These are phyloP conservation scores for Polymixis flavicincta DNA, from an alignment of 2,888 invertebrate species.

Conservation along the genomic window DNA sequence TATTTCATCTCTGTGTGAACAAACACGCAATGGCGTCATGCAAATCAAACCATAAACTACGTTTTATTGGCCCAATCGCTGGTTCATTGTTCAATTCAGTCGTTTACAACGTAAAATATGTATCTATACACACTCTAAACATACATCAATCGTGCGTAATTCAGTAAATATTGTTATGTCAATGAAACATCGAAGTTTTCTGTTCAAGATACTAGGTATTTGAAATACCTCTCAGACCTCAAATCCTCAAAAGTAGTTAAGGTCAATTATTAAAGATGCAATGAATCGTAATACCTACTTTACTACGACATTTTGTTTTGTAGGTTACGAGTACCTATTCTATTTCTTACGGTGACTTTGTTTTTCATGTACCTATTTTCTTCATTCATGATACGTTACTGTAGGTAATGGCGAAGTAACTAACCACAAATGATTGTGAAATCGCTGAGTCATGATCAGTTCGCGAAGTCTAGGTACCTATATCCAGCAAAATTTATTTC, in stretches of 20 bases:
- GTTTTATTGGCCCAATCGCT: conserved; percentile 59
- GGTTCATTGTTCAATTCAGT: conserved; percentile 62
- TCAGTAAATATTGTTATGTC: conserved; percentile 55
- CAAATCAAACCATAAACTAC: conserved; percentile 60
- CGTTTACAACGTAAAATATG: conserved; percentile 59
- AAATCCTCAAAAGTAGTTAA: not conserved
- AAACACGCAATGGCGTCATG: conserved; percentile 48
- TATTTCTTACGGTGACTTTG: not conserved
- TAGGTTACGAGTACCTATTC: not conserved
- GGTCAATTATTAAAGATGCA: not conserved
- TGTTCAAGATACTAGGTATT: conserved; percentile 29
- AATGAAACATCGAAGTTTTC: conserved; percentile 48
- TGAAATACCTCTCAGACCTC: conserved; percentile 13
- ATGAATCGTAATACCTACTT: not conserved
- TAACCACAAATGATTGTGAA: conserved; percentile 21
- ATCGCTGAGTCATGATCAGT: conserved; percentile 26
- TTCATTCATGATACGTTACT: not conserved
- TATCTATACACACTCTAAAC: conserved; percentile 58
- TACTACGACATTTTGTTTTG: not conserved
- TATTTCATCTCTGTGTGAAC: conserved; percentile 43
- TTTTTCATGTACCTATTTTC: not conserved
- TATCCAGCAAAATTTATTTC: not conserved
- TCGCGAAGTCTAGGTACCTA: too few relatives aligned
- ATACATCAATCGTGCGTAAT: conserved; percentile 52
- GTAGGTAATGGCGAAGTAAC: conserved; percentile 6